phyloP scores from a whole-genome alignment of 2,113 vertebrate genomes.

The Tenebrosternarchus preto region DNA sequence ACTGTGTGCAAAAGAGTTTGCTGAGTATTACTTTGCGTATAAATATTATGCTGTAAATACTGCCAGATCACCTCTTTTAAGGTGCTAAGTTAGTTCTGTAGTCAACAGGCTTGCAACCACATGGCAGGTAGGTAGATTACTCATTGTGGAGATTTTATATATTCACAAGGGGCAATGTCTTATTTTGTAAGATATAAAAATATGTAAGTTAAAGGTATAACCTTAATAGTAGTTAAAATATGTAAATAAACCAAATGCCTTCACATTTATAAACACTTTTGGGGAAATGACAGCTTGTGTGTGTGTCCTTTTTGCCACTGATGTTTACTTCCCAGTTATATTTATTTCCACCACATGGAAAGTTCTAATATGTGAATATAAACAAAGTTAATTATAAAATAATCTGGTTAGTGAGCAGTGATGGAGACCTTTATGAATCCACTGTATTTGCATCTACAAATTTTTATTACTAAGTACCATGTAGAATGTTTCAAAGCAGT shows the following conservation, averaged over 20 bases:
- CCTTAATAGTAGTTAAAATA: conserved; percentile 19
- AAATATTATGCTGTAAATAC: not conserved
- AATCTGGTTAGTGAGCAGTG: too few relatives aligned
- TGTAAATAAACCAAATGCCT: conserved; percentile 46
- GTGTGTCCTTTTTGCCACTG: not conserved
- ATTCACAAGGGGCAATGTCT: conserved; percentile 20
- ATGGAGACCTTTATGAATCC: not conserved
- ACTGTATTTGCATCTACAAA: not conserved
- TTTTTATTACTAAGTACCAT: not conserved
- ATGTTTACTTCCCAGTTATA: not conserved
- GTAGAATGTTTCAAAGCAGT: not conserved
- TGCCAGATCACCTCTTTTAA: not conserved
- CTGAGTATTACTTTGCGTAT: not conserved
- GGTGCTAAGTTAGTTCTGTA: not conserved
- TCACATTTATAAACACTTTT: conserved; percentile 48
- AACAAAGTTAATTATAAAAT: too few relatives aligned
- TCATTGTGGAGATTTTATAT: conserved; percentile 28
- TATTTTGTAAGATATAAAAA: conserved; percentile 35
- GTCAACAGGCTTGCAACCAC: not conserved
- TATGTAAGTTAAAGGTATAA: conserved; percentile 17
- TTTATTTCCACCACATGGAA: not conserved
- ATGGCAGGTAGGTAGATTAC: conserved; percentile 1
- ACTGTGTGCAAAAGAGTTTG: not conserved
- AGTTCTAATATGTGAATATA: too few relatives aligned
- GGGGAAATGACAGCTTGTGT: not conserved